Base-by-base conservation (phyloP, 1,140 invertebrate species). In the Drosophila takahashii region DNA sequence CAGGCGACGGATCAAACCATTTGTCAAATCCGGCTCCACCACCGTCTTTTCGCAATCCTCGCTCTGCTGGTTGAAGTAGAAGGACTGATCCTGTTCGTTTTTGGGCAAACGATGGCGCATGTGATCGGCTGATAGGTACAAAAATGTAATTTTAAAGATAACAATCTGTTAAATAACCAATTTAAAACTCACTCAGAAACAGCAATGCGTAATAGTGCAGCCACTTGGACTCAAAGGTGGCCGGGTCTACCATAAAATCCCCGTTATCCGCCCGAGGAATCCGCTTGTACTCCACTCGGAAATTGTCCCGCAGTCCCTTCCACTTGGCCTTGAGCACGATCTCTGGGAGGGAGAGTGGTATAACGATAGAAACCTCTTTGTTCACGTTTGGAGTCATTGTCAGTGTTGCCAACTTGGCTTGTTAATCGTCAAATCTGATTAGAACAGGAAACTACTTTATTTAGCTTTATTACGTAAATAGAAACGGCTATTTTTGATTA, bases 231-330 rank as follows among this genome's bases (percentile, higher is more conserved):
- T 92, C 86, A 27, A 91, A 92, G 51, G 85, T 84, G 9, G 90
- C 83, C 0, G 92, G 91, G 41, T 92, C 84, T 11, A 92, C 75
- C 45, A 91, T 48, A 36, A 92, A 91, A 13, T 92, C 91, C 6
- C 90, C 91, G 48, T 90, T 86, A 48, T 92, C 91, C 2, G 81
- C 79, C 3, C 92, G 76, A 42, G 92, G 92, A 70, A 92, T 92
- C 41, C 91, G 79, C 41, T 92, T 92, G 29, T 91, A 92, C 59
- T 92, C 91, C 5, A 92, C 91, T 6, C 92, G 76, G 65, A 92
- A 92, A 73, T 92, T 92, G 54, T 92, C 92, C 26, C 92, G 76
- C 64, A 92, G 64, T n/a, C 92, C 92, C 59, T 92, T 92, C 92
- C 92, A 92, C 65, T 92, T 92, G 58, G 92, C 92, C 71, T 92